These are phyloP conservation scores for Aricia agestis DNA, from an alignment of 1,140 invertebrate species.

Conservation along the genomic window DNA sequence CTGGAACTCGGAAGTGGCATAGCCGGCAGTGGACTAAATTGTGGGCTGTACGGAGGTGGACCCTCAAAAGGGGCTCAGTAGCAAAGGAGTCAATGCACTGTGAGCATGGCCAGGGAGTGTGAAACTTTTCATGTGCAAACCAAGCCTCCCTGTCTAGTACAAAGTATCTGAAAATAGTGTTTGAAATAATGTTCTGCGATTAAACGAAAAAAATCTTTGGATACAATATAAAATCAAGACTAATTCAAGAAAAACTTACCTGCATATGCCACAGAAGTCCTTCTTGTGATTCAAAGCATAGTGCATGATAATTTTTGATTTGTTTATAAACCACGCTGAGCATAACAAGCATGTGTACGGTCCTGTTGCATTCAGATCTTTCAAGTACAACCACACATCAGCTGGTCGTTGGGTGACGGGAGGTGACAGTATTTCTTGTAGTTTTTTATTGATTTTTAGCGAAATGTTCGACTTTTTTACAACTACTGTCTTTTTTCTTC, in stretches of 20 bases:
- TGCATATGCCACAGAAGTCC: conserved; percentile 71
- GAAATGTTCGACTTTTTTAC: conserved; percentile 44
- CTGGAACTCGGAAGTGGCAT: conserved; percentile 61
- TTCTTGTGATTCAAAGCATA: conserved; percentile 70
- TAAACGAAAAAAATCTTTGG: too few species aligned
- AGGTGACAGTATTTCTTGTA: conserved; percentile 31
- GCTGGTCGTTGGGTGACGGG: conserved; percentile 51
- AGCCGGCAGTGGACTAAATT: conserved; percentile 68
- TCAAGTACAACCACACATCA: conserved; percentile 71
- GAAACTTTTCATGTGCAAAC: conserved; percentile 54
- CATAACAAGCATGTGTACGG: conserved; percentile 70
- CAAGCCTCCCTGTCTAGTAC: conserved; percentile 56
- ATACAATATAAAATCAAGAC: too few species aligned
- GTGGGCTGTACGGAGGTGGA: conserved; percentile 55
- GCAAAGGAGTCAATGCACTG: conserved; percentile 62
- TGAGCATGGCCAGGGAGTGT: conserved; percentile 67
- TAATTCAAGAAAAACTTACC: conserved; percentile 37
- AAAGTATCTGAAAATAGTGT: conserved; percentile 54
- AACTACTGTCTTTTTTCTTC: conserved; percentile 35
- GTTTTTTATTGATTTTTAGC: conserved; percentile 43
- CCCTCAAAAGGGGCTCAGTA: conserved; percentile 43
- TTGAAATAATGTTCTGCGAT: neutral
- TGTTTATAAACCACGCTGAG: conserved; percentile 69
- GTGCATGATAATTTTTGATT: conserved; percentile 64
- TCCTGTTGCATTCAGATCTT: conserved; percentile 62